These are phyloP conservation scores for Leptatherina wallacei DNA, from an alignment of 2,797 vertebrate species.

Conservation along the genomic window DNA sequence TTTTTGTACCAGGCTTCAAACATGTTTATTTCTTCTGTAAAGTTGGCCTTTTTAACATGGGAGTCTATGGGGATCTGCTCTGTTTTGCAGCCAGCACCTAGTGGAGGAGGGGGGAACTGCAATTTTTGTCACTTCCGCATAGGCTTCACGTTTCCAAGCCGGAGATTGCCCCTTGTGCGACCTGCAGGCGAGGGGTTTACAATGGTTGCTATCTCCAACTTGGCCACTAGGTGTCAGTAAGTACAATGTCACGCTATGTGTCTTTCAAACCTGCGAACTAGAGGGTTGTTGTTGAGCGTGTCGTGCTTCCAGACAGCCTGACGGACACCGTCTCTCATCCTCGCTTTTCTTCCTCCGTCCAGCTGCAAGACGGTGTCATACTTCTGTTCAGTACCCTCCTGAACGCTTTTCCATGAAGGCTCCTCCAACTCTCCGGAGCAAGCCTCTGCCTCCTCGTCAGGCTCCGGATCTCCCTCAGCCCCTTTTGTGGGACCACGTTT, in stretches of 20 bases:
- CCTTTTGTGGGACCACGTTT: background rate
- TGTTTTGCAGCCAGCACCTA: no score
- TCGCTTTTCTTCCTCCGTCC: constrained; percentile 17
- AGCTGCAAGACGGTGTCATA: constrained; percentile 59
- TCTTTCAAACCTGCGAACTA: constrained; percentile 63
- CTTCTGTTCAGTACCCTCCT: background rate
- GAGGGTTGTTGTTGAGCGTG: constrained; percentile 23
- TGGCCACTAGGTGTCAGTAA: background rate
- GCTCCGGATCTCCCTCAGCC: background rate
- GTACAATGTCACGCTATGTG: background rate
- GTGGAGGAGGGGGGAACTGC: no score
- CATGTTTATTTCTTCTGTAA: no score
- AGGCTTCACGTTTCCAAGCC: no score
- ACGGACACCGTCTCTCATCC: constrained; percentile 26
- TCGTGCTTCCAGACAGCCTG: constrained; percentile 72
- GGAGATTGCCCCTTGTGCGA: no score
- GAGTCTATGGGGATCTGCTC: no score
- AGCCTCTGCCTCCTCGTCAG: background rate
- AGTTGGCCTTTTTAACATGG: no score
- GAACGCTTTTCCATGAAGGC: background rate
- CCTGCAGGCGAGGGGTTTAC: no score
- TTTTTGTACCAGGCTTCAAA: no score
- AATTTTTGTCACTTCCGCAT: no score
- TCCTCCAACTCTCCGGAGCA: background rate
- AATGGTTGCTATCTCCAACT: background rate